Conservation (phyloP, 2,888 invertebrate species). For the Trissolcus brochymenae region DNA sequence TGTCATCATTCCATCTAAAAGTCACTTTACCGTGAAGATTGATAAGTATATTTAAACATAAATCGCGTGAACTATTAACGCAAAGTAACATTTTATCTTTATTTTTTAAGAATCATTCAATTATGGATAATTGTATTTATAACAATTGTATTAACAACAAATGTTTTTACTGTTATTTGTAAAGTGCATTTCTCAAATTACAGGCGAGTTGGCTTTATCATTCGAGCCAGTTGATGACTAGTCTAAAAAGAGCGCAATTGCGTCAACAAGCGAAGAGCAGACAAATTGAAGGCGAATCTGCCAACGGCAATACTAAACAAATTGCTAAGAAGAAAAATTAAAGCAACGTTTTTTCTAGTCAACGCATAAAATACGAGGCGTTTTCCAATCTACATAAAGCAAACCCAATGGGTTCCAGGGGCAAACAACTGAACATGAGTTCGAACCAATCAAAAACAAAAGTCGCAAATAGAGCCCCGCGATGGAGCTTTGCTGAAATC, state of each 20-base stretch:
- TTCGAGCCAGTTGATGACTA: constrained; percentile 91
- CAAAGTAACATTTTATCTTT: no score
- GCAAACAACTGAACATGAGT: neutral
- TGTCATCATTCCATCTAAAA: no score
- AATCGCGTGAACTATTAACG: no score
- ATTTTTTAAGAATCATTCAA: no score
- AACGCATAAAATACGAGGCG: constrained; percentile 1
- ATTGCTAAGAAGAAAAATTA: constrained; percentile 59
- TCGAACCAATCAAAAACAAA: constrained; percentile 15
- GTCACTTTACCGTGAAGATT: no score
- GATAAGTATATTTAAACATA: no score
- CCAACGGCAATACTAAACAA: constrained; percentile 45
- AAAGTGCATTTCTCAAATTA: no score
- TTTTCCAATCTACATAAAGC: no score
- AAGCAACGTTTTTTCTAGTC: constrained; percentile 56
- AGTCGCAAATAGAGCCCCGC: neutral
- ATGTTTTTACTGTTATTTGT: constrained; percentile 61
- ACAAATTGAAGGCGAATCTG: constrained; percentile 60
- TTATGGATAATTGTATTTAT: no score
- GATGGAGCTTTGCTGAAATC: constrained; percentile 41
- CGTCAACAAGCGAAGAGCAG: constrained; percentile 81
- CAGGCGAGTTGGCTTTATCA: constrained; percentile 94
- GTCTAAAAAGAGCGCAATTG: constrained; percentile 88
- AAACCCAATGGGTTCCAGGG: neutral
- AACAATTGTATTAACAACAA: no score